Evolutionary conservation across 2,797 vertebrate species (phyloP).

Genomic region (Leuciscus waleckii): DNA sequence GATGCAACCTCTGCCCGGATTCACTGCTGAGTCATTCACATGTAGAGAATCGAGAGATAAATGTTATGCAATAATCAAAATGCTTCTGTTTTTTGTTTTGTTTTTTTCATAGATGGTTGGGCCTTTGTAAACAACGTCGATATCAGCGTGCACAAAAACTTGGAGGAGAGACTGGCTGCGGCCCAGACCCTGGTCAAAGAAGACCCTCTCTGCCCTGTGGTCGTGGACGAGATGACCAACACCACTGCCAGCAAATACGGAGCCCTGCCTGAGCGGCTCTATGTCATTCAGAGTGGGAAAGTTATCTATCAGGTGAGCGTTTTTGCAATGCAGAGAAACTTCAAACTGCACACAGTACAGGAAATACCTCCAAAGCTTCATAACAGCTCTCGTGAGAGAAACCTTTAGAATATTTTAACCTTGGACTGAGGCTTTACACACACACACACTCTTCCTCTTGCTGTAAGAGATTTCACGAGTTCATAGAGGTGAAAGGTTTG

Average conservation of each 20-base stretch:
- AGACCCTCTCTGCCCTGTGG: slow-evolving; percentile 77
- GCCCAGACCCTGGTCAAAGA: slow-evolving; percentile 84
- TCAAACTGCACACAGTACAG: background rate
- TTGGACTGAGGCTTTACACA: background rate
- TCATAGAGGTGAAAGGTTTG: slow-evolving; percentile 40
- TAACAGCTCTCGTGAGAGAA: slow-evolving; percentile 14
- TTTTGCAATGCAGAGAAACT: slow-evolving; percentile 8
- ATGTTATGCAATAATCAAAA: background rate
- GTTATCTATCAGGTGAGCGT: slow-evolving; percentile 87
- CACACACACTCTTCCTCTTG: background rate
- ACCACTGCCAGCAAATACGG: slow-evolving; percentile 82
- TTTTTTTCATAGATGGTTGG: slow-evolving; percentile 84
- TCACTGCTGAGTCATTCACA: background rate
- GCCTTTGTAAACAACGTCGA: slow-evolving; percentile 89
- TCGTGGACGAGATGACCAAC: slow-evolving; percentile 89
- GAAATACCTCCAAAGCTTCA: background rate
- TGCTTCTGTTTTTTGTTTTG: background rate
- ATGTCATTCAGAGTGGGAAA: slow-evolving; percentile 84
- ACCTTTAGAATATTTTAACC: background rate
- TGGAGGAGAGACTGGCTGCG: slow-evolving; percentile 85
- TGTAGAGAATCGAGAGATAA: background rate
- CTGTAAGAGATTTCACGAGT: slow-evolving; percentile 2
- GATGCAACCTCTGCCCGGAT: background rate
- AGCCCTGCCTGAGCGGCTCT: slow-evolving; percentile 90
- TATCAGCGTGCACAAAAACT: slow-evolving; percentile 84